Percentiles rank a stretch among this genome's conserved stretches.
Evolutionary conservation across 2,888 invertebrate species (phyloP).

Genomic region (Smittia sp.): DNA sequence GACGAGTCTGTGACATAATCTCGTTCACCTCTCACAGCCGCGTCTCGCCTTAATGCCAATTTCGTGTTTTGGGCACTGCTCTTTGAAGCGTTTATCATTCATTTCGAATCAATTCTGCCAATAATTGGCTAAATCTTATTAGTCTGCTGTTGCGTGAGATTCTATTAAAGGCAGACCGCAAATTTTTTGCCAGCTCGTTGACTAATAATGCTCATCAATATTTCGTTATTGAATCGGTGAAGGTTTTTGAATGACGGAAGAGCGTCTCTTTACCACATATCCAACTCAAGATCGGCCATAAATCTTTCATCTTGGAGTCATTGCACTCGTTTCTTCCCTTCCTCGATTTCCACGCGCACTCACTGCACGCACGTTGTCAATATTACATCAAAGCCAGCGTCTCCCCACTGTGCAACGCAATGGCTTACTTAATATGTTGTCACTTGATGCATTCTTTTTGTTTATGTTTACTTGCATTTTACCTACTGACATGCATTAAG

Average conservation of each 20-base stretch:
- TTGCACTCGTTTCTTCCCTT: background rate
- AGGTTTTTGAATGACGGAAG: too few relatives aligned
- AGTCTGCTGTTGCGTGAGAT: constrained; percentile 29
- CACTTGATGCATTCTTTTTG: background rate
- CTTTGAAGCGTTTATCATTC: constrained; percentile 20
- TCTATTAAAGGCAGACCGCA: constrained; percentile 30
- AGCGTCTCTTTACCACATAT: too few relatives aligned
- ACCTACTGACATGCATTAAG: constrained; percentile 36
- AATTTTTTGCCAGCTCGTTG: background rate
- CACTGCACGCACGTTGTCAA: background rate
- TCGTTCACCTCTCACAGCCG: constrained; percentile 23
- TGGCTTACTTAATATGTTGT: background rate
- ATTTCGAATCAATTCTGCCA: constrained; percentile 22
- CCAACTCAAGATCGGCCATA: too few relatives aligned
- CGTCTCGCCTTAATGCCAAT: background rate
- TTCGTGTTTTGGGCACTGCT: background rate
- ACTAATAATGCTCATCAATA: background rate
- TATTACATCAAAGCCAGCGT: background rate
- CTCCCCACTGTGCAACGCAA: background rate
- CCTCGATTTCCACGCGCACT: background rate
- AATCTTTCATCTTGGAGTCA: background rate
- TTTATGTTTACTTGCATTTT: constrained; percentile 27
- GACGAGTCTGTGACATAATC: constrained; percentile 36
- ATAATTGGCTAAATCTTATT: constrained; percentile 39
- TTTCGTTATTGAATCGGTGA: too few relatives aligned